Evolutionary conservation across 2,113 vertebrate species (phyloP), one percentile per base, ranked within the genome.

Genomic region (Scortum barcoo): DNA sequence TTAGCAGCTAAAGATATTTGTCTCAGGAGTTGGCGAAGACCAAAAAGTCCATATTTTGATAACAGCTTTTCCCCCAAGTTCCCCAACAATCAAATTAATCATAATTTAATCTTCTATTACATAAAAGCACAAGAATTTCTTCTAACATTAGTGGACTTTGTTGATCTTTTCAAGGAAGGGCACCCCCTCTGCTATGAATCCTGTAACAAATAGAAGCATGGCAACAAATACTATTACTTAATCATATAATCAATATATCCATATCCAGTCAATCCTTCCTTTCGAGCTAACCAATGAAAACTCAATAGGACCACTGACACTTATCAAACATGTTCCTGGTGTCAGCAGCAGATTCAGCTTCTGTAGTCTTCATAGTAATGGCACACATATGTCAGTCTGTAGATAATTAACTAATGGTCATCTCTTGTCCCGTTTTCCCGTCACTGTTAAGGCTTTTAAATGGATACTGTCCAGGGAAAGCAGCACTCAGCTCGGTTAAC

Each of bases 371-470:
- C 28, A 68, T 8, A 38, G 48, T 68, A 51, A 84, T 17, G 50
- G 50, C 68, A 71, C 78, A 66, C 74, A 86, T 36, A 79, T 30
- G 14, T 83, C 76, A 62, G 36, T 53, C 70, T 76, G 87, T 22
- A 68, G 89, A 89, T 84, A 76, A 93, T 89, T 89, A 90, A 89
- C 89, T 87, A 87, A 93, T 72, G 85, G 81, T 48, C 6, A 19
- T 48, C 67, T 53, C 61, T 28, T 61, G 48, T 70, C 61, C 50
- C n/a, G 58, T 83, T 82, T 16, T 54, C 46, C 68, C 14, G 0
- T 40, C 50, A 28, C 58, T 65, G 28, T 24, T 9, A 50, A 80
- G 42, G 50, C 22, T 57, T 72, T 83, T 68, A 76, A 76, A 82
- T 76, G 74, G 72, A 69, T 58, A 38, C 3, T 22, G 70, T 76